phyloP scores from a whole-genome alignment of 2,113 vertebrate species.

The Microtus oregoni region DNA sequence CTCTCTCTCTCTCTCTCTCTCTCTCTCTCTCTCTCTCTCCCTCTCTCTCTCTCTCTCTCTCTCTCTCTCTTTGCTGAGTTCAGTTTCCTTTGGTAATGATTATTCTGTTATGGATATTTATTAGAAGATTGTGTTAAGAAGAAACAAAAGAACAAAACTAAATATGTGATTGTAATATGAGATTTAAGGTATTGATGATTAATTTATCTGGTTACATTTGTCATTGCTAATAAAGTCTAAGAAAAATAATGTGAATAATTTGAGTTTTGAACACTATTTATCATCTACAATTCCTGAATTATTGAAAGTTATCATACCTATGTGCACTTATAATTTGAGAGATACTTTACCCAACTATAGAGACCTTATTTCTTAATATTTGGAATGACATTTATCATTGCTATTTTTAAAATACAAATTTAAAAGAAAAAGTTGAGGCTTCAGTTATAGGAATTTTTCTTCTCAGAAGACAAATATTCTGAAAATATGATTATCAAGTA shows the following conservation, averaged over 20 bases:
- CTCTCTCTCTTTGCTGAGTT: not conserved
- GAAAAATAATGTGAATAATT: conserved; percentile 12
- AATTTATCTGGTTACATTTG: not conserved
- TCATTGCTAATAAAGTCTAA: not conserved
- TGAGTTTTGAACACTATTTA: conserved; percentile 10
- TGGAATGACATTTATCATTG: not conserved
- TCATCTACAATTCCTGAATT: not conserved
- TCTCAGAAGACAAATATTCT: conserved; percentile 14
- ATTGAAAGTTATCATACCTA: conserved; percentile 50
- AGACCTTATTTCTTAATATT: not conserved
- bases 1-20: not conserved
- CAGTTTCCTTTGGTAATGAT: conserved; percentile 18
- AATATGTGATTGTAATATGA: not conserved
- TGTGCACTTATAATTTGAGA: not conserved
- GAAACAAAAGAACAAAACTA: not conserved
- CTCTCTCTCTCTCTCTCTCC: not conserved
- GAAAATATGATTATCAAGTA: conserved; percentile 28
- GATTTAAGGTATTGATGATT: conserved; percentile 23
- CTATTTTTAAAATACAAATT: conserved; percentile 37
- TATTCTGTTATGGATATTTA: not conserved
- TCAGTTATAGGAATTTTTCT: not conserved
- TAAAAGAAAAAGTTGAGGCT: not conserved
- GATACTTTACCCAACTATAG: not conserved
- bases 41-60: too few species aligned
- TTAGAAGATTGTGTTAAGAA: conserved; percentile 16